A percentile compares a stretch with the other conserved stretches of the same genome.
These are phyloP conservation scores for Andricus curvator DNA, from an alignment of 2,888 invertebrate species.

Conservation along the genomic window DNA sequence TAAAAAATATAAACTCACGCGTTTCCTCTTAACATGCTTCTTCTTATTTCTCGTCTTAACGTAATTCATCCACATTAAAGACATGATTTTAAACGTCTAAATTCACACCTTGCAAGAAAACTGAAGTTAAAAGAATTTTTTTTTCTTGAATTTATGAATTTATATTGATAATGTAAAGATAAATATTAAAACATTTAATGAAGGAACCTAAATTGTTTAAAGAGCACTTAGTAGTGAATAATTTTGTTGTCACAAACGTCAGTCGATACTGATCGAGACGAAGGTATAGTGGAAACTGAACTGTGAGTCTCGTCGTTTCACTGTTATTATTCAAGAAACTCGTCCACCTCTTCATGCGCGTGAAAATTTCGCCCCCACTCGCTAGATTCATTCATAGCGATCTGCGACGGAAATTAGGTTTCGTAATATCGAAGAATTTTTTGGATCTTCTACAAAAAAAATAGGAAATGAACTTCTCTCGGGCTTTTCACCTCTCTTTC, in stretches of 20 bases:
- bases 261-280: not conserved
- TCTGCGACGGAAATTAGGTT: conserved; percentile 27
- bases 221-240: not conserved
- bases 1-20: conserved; percentile 62
- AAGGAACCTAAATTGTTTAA: not conserved
- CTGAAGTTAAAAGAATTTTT: too few relatives aligned
- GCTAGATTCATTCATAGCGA: conserved; percentile 19
- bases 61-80: conserved; percentile 80
- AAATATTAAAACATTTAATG: not conserved
- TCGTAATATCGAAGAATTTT: not conserved
- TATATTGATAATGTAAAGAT: too few relatives aligned
- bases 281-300: conserved; percentile 51
- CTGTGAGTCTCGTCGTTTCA: conserved; percentile 50
- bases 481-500: not conserved
- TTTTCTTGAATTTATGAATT: too few relatives aligned
- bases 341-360: conserved; percentile 30
- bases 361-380: conserved; percentile 29
- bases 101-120: not conserved
- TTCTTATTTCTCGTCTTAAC: conserved; percentile 76
- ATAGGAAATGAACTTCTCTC: not conserved
- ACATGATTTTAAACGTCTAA: conserved; percentile 68
- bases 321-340: conserved; percentile 57
- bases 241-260: not conserved
- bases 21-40: conserved; percentile 65
- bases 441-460: not conserved